A percentile compares a stretch with the other conserved stretches of the same genome.
Evolutionary conservation across 2,113 vertebrate genomes (phyloP).

Genomic region (Ranitomeya variabilis): DNA sequence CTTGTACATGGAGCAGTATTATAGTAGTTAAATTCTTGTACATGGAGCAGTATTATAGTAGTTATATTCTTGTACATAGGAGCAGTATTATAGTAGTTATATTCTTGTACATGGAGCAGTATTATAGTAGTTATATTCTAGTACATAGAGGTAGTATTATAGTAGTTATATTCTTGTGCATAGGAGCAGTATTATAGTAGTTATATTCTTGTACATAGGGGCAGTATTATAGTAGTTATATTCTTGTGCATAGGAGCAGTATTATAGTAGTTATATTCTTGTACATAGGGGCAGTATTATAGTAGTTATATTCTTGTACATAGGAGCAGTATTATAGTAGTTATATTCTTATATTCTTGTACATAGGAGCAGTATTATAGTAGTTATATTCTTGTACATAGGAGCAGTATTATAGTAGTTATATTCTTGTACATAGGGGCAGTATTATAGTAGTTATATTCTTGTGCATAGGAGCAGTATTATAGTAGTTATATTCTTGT

Average conservation of each 20-base stretch:
- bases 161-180: background rate
- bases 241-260: background rate
- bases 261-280: background rate
- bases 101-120: background rate
- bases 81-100: constrained; percentile 1
- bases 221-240: constrained; percentile 17
- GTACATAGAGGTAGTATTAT: background rate
- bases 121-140: background rate
- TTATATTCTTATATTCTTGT: constrained; percentile 11
- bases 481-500: constrained; percentile 1
- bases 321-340: constrained; percentile 1
- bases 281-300: background rate
- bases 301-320: background rate
- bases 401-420: constrained; percentile 2
- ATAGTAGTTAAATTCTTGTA: constrained; percentile 11
- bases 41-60: background rate
- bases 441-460: background rate
- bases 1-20: background rate
- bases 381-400: constrained; percentile 1
- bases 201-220: background rate
- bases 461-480: background rate
- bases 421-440: background rate
- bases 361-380: constrained; percentile 1
- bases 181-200: constrained; percentile 4
- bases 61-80: background rate